A percentile compares a stretch with the other conserved stretches of the same genome.
Evolutionary conservation across 2,113 vertebrate genomes (phyloP).

Genomic region (Strigops habroptila): DNA sequence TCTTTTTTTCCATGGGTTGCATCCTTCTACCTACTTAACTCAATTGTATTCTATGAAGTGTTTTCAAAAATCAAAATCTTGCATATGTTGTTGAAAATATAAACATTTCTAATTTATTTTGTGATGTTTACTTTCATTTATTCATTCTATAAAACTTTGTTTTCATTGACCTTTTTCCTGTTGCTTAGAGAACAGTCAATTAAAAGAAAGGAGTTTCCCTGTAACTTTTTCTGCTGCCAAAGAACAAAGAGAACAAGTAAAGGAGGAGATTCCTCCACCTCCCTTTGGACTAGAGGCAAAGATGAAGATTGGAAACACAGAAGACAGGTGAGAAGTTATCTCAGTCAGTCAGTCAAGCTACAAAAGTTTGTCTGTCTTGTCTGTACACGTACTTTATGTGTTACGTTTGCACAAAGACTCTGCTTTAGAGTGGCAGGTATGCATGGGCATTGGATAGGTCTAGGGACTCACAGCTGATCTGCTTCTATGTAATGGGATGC

Average conservation of each 20-base stretch:
- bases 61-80: neutral
- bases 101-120: neutral
- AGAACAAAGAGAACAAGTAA: neutral
- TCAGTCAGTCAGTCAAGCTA: neutral
- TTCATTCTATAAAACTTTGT: neutral
- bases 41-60: neutral
- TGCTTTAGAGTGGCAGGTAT: neutral
- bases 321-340: slow-evolving; percentile 50
- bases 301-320: neutral
- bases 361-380: neutral
- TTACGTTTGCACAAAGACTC: neutral
- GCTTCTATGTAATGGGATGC: neutral
- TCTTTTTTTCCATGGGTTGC: neutral
- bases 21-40: neutral
- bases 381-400: neutral
- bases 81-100: neutral
- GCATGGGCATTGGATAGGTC: neutral
- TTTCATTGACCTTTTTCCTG: neutral
- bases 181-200: neutral
- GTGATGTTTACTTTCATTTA: neutral
- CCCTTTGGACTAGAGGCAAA: slow-evolving; percentile 21
- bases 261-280: neutral
- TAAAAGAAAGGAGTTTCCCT: neutral
- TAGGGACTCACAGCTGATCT: neutral
- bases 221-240: slow-evolving; percentile 26